Evolutionary conservation across 2,113 vertebrate species (phyloP), one percentile per base, ranked within the genome.

Genomic region (Hassar affinis): DNA sequence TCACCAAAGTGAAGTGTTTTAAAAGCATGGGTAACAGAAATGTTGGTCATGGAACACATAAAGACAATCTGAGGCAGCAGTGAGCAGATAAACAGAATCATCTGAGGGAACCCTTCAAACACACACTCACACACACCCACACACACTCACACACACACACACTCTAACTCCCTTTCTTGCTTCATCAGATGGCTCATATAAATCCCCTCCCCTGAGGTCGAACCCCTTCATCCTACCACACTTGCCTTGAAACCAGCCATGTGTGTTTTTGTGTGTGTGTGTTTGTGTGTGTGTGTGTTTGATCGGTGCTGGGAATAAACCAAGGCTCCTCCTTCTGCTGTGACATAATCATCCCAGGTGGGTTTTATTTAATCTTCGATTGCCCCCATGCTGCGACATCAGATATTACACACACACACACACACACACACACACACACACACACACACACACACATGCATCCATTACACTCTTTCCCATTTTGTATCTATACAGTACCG

Each of bases 311-410:
- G 35, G 35, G 20, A 57, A 57, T 78, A 35, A 78, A 78, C 57
- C 75, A 57, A 75, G 17, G 12, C 71, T 77, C 49, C 74, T 77
- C 69, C 42, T 76, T 33, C 69, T 74, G 56, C 45, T 72, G 74
- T 86, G 90, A 92, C 90, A 92, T 89, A 92, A 90, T 86, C 80
- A 79, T 88, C 83, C 88, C 89, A 90, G 27, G 25, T 84, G 89
- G 79, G 87, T 59, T 25, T 88, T 89, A 82, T 80, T 82, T 85
- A 83, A 90, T 90, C 90, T 90, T 90, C 61, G 61, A 90, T 89
- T 92, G 94, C 94, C 94, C 92, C 89, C 94, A 92, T 90, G 91
- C 91, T 90, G 91, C 81, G 84, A 64, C 51, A 59, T n/a, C 12
- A 49, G 30, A 61, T 86, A 93, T 72, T 91, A 87, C 93, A 92